Percentiles rank a stretch among this genome's conserved stretches.
Evolutionary conservation across 2,888 invertebrate species (phyloP).

Genomic region (Tenthredo notha): DNA sequence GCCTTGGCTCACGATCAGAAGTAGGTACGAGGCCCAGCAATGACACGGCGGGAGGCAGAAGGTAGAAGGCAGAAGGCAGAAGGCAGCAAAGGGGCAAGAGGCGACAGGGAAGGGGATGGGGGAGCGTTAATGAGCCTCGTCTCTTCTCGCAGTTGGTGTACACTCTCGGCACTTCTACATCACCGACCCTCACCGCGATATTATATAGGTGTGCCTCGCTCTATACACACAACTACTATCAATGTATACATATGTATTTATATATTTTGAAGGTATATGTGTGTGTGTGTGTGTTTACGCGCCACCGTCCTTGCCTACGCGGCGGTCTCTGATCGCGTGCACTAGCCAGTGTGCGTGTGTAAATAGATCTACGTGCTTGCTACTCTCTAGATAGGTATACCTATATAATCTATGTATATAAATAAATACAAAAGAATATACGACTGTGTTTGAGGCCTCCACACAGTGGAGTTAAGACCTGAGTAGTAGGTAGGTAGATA

Average conservation of each 20-base stretch:
- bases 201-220: neutral
- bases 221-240: neutral
- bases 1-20: slow-evolving; percentile 24
- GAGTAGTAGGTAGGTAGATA: slow-evolving; percentile 16
- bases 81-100: neutral
- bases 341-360: slow-evolving; percentile 23
- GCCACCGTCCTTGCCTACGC: slow-evolving; percentile 39
- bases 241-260: neutral
- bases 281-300: neutral
- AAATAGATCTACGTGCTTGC: slow-evolving; percentile 39
- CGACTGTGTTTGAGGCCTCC: neutral
- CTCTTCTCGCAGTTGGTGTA: slow-evolving; percentile 42
- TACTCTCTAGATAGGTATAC: neutral
- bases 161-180: slow-evolving; percentile 15
- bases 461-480: neutral
- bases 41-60: neutral
- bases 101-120: neutral
- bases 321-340: slow-evolving; percentile 2
- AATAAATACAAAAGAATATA: slow-evolving; percentile 41
- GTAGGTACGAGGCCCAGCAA: neutral
- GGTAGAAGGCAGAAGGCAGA: neutral
- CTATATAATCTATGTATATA: slow-evolving; percentile 2
- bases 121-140: slow-evolving; percentile 51
- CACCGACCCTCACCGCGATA: neutral
- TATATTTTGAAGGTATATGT: neutral